Evolutionary conservation across 2,888 invertebrate species (phyloP).

Genomic region (Kryphioiulus occultus): DNA sequence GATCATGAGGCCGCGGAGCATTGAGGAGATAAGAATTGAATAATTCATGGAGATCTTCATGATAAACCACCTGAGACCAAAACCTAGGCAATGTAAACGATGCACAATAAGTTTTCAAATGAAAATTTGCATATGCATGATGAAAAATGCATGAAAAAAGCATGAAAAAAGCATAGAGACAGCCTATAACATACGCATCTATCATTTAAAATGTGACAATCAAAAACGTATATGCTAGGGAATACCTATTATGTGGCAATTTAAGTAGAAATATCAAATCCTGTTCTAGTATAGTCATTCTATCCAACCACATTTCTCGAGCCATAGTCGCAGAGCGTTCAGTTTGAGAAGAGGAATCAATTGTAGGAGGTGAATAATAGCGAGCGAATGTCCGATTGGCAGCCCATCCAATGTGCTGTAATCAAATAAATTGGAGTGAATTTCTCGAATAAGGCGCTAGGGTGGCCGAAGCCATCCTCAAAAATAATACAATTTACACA

Average conservation of each 20-base stretch:
- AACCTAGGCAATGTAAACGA: conserved; percentile 54
- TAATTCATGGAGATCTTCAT: conserved; percentile 70
- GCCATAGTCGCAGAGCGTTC: not conserved
- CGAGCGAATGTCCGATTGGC: not conserved
- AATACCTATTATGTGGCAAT: conserved; percentile 4
- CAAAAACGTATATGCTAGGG: no score
- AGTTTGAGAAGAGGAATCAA: not conserved
- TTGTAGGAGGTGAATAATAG: not conserved
- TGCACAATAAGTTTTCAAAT: no score
- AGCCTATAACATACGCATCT: no score
- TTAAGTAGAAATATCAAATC: not conserved
- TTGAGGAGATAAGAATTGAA: conserved; percentile 78
- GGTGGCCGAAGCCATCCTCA: no score
- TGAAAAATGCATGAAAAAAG: no score
- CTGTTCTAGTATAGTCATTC: not conserved
- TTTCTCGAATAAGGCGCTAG: not conserved
- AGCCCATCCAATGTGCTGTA: conserved; percentile 24
- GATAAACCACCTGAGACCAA: conserved; percentile 70
- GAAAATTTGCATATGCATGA: no score
- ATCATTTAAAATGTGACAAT: no score
- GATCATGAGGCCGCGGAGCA: conserved; percentile 73
- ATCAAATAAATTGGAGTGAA: not conserved
- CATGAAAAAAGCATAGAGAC: no score
- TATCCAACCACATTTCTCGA: not conserved
- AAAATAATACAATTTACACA: no score